Evolutionary conservation across 1,140 invertebrate species (phyloP), one percentile per base, ranked within the genome.

Genomic region (Brachionus plicatilis): DNA sequence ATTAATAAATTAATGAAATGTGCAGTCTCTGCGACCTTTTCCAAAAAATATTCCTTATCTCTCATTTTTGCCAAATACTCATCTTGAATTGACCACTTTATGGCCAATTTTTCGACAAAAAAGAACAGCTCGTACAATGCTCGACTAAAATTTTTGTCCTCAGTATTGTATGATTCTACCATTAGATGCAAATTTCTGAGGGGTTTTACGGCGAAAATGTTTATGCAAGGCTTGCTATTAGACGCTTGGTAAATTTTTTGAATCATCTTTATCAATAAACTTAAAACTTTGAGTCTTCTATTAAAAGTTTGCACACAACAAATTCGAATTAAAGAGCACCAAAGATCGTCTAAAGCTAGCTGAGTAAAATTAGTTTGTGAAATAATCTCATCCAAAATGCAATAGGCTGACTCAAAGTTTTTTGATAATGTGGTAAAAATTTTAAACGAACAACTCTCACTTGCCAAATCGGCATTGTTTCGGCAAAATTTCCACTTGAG

Each of bases 91-190:
- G 53, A 60, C 79, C 65, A 68, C 65, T 82, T 82, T 14, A 60
- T 66, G 27, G 79, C 79, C 27, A 82, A 65, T 47, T 65, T 60
- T 37, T 82, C 79, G 2, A 33, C 79, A 43, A 60, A 82, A 65
- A 65, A 82, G 20, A 82, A 82, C 53, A 82, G 29, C 79, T 82
- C 79, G 24, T 65, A 82, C n/a, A 82, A 68, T 12, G 79, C 79
- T 14, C 53, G 14, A 4, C 41, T 20, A 43, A 82, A 68, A 65
- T 68, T 82, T 47, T 43, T 65, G 20, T 82, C 65, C 2, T 82
- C 79, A 27, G 17, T 65, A 45, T 60, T 43, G 9, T 33, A 68
- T 20, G 37, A 24, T 9, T 68, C 53, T 9, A 68, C 33, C 5
- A 24, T 37, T 45, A 65, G 60, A 45, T 82, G 79, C 33, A 82